These are phyloP conservation scores for Drosophila murphyi DNA, from an alignment of 1,140 invertebrate species.

Conservation along the genomic window DNA sequence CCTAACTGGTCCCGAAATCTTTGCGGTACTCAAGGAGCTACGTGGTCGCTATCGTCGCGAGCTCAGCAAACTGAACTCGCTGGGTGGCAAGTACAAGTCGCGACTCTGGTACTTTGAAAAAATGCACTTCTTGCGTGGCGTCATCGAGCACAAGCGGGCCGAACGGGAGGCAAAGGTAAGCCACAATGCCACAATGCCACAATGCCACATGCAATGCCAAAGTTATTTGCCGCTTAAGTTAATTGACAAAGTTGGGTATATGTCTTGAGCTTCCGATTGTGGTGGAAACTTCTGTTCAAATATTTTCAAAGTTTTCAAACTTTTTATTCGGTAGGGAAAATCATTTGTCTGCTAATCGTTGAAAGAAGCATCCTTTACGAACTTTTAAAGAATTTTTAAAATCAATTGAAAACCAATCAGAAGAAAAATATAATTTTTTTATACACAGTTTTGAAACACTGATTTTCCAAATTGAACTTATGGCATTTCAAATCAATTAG, in stretches of 20 bases:
- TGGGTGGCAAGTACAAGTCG: slow-evolving; percentile 64
- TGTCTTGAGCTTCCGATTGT: not conserved
- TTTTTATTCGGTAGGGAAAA: too few species aligned
- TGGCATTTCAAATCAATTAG: too few species aligned
- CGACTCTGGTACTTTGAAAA: slow-evolving; percentile 71
- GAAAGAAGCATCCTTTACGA: too few species aligned
- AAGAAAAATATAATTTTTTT: too few species aligned
- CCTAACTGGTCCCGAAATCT: slow-evolving; percentile 65
- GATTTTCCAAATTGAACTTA: too few species aligned
- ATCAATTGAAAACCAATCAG: too few species aligned
- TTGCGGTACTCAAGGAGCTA: slow-evolving; percentile 67
- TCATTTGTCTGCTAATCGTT: too few species aligned
- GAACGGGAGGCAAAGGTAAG: slow-evolving; percentile 69
- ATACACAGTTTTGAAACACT: too few species aligned
- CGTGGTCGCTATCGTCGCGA: slow-evolving; percentile 69
- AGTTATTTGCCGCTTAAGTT: too few species aligned
- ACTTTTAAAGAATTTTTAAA: too few species aligned
- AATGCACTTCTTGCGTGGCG: slow-evolving; percentile 66
- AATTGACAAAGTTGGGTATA: not conserved
- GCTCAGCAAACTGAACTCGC: slow-evolving; percentile 59
- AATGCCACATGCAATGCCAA: not conserved
- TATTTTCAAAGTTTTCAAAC: too few species aligned
- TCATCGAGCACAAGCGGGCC: slow-evolving; percentile 72
- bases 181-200: not conserved
- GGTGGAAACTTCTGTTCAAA: not conserved